A percentile compares a stretch with the other conserved stretches of the same genome.
Evolutionary conservation across 2,888 invertebrate genomes (phyloP).

Genomic region (Tanytarsus gracilentus): DNA sequence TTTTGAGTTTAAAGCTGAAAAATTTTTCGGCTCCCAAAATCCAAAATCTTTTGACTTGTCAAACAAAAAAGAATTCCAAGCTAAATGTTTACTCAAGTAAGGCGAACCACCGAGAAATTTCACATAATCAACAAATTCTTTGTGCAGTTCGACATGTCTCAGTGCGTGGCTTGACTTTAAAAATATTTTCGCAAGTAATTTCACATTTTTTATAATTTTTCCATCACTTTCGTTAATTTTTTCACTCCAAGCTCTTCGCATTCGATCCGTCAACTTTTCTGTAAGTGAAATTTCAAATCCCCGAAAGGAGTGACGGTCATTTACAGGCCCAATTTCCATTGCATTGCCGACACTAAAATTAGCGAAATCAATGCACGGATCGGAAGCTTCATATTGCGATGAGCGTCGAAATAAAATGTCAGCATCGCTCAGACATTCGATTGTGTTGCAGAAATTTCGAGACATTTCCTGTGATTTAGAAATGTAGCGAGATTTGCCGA

Average conservation of each 20-base stretch:
- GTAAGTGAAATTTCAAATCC: background rate
- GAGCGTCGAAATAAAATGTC: background rate
- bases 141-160: background rate
- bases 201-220: background rate
- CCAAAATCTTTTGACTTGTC: background rate
- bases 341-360: background rate
- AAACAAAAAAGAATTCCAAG: background rate
- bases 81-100: background rate
- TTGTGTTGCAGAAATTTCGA: background rate
- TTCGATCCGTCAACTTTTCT: background rate
- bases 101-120: background rate
- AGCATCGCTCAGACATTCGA: background rate
- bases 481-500: background rate
- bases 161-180: background rate
- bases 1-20: background rate
- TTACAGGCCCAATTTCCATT: background rate
- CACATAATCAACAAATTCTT: background rate
- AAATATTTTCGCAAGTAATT: background rate
- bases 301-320: background rate
- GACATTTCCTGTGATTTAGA: background rate
- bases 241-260: background rate
- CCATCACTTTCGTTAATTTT: background rate
- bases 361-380: background rate
- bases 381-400: background rate
- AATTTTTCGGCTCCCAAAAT: background rate